Evolutionary conservation across 2,797 vertebrate species (phyloP), one percentile per base, ranked within the genome.

Genomic region (Cetoscarus ocellatus): DNA sequence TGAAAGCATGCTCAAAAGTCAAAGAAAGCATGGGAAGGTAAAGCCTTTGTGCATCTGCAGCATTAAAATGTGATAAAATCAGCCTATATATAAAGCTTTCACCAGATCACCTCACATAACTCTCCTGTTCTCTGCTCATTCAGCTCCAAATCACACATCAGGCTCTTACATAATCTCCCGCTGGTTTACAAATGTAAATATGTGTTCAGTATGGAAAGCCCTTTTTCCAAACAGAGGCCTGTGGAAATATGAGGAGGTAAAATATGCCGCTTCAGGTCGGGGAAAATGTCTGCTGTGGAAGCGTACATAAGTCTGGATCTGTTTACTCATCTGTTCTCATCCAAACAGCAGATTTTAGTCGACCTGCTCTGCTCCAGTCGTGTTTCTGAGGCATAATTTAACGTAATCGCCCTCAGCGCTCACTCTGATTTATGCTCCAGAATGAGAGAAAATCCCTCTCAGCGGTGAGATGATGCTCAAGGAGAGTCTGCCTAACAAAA

Each of bases 271-370:
- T 53, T 67, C 35, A 39, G 70, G 56, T 42, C 0, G 7, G 59
- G 64, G 48, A 67, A 73, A 76, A 58, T 10, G 8, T 18, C 27
- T 27, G 59, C 50, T 13, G 68, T 57, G 45, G 54, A 47, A 27
- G 27, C 10, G 8, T n/a, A 7, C 8, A 40, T 49, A 39, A 72
- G 18, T 40, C 45, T 10, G 43, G 14, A 73, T 61, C 54, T 58
- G 35, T 70, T 82, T 52, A 48, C 49, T 10, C 0, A 18, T 7
- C 14, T 15, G 61, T 55, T 72, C 58, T 51, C 39, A 56, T 42
- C 50, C 45, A 43, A 38, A 60, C 4, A 10, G 8, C 58, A 61
- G 15, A 42, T 19, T 13, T 7, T 15, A 55, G 40, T 34, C 9
- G 12, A 62, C 18, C 10, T 18, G 6, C 39, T 13, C 8, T 15